These are phyloP conservation scores for Scaptodrosophila latifasciaeformis DNA, from an alignment of 2,888 invertebrate species.

Conservation along the genomic window DNA sequence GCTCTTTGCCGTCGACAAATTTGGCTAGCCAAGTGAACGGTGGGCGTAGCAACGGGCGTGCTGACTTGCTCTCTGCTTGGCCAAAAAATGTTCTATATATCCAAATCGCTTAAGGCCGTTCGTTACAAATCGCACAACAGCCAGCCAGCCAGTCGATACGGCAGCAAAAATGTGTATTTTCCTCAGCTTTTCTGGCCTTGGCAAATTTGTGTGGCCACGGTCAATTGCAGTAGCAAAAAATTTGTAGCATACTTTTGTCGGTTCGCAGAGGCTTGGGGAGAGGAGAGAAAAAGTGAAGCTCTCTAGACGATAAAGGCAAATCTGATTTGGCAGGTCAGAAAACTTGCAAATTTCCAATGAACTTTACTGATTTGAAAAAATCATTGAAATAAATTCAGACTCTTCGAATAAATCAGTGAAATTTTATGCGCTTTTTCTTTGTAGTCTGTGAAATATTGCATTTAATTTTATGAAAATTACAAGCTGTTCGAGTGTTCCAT, in stretches of 20 bases:
- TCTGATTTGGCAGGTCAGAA: too few species aligned
- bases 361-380: too few species aligned
- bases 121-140: slow-evolving; percentile 19
- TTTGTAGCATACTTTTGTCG: slow-evolving; percentile 5
- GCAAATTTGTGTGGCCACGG: slow-evolving; percentile 23
- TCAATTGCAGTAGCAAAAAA: background rate
- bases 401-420: background rate
- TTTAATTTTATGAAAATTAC: too few species aligned
- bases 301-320: too few species aligned
- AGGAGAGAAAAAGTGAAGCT: background rate
- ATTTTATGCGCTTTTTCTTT: slow-evolving; percentile 3
- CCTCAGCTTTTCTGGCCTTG: slow-evolving; percentile 9
- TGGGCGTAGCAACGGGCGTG: slow-evolving; percentile 9
- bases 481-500: too few species aligned
- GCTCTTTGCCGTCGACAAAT: background rate
- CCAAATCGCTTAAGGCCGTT: slow-evolving; percentile 16
- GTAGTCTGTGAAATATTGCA: slow-evolving; percentile 34
- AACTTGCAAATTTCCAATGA: too few species aligned
- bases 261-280: background rate
- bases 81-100: background rate
- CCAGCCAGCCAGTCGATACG: slow-evolving; percentile 6
- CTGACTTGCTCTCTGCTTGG: slow-evolving; percentile 11
- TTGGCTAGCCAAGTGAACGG: background rate
- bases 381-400: too few species aligned
- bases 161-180: slow-evolving; percentile 13